Conservation (phyloP, 2,797 vertebrate genomes). For the Odontamblyopus lacepedii region DNA sequence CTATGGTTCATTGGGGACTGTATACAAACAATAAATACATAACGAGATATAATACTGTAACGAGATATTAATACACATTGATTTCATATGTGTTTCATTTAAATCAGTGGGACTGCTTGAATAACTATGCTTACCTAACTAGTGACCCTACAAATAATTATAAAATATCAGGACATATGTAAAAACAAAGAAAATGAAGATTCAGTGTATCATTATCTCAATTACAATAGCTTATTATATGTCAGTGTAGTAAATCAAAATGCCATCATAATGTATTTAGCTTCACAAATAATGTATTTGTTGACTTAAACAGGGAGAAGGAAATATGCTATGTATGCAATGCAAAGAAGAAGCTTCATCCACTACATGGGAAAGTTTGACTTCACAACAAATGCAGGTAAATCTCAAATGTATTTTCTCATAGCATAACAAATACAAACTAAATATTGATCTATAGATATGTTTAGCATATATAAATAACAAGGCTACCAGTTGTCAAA, state of each 20-base stretch:
- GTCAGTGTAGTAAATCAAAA: neutral
- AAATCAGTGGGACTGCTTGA: no score
- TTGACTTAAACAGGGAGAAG: neutral
- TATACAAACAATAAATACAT: no score
- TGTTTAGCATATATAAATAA: conserved; percentile 22
- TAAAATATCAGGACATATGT: no score
- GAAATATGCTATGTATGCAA: neutral
- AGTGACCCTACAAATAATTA: no score
- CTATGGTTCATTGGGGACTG: no score
- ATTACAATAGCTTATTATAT: neutral
- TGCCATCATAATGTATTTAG: no score
- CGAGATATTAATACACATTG: no score
- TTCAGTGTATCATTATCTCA: neutral
- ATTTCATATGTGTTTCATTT: no score
- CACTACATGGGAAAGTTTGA: conserved; percentile 4
- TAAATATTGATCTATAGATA: conserved; percentile 26
- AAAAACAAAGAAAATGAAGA: no score
- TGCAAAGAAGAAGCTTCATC: conserved; percentile 16
- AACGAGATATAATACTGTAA: no score
- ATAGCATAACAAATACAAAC: conserved; percentile 16
- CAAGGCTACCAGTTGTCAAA: conserved; percentile 19
- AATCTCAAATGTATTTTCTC: conserved; percentile 1
- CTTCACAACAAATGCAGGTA: neutral
- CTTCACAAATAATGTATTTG: neutral
- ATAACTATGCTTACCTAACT: no score